Evolutionary conservation across 1,140 invertebrate genomes (phyloP).

Genomic region (Neoseiulus cucumeris): DNA sequence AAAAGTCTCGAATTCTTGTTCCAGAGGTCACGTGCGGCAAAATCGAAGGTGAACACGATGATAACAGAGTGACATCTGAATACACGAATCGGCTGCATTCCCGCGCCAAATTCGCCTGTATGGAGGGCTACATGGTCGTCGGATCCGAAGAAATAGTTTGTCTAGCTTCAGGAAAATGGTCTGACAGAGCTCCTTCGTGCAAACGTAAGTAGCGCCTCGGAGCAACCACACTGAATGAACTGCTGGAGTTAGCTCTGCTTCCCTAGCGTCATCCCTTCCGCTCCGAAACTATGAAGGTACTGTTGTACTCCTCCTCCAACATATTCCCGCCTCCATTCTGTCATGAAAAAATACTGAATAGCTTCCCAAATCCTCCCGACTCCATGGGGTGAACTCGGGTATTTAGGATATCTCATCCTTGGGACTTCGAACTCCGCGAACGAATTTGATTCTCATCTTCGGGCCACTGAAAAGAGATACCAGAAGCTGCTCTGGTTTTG

Average conservation of each 20-base stretch:
- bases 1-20: not conserved
- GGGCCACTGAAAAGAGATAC: too few species aligned
- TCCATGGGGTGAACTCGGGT: too few species aligned
- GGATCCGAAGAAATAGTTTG: slow-evolving; percentile 19
- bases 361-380: too few species aligned
- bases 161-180: slow-evolving; percentile 19
- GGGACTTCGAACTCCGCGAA: too few species aligned
- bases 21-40: slow-evolving; percentile 19
- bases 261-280: too few species aligned
- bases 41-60: slow-evolving; percentile 15
- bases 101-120: slow-evolving; percentile 19
- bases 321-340: slow-evolving; percentile 46
- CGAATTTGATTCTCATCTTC: too few species aligned
- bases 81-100: slow-evolving; percentile 20
- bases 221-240: not conserved
- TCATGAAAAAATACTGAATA: too few species aligned
- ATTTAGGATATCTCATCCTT: too few species aligned
- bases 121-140: slow-evolving; percentile 19
- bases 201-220: slow-evolving; percentile 17
- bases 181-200: slow-evolving; percentile 19
- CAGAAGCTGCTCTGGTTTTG: too few species aligned
- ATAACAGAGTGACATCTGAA: slow-evolving; percentile 19
- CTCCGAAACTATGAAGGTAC: too few species aligned
- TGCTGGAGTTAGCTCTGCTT: not conserved
- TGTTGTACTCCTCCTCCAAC: slow-evolving; percentile 31